These are phyloP conservation scores for Helobdella robusta DNA, from an alignment of 2,888 invertebrate genomes.

Conservation along the genomic window DNA sequence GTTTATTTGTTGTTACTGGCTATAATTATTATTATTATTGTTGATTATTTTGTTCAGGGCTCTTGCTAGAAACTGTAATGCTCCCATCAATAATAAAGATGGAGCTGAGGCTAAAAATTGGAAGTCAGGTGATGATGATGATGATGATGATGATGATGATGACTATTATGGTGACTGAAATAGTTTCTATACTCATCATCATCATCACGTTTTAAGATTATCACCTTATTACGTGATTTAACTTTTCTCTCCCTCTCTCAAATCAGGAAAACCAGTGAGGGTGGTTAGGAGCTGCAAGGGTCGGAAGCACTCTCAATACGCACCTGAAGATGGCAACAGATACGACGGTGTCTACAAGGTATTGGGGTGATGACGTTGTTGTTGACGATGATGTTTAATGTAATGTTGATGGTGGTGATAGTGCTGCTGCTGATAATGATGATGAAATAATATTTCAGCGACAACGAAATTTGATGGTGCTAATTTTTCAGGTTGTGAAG, in stretches of 20 bases:
- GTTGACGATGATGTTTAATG: background rate
- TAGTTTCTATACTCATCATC: too few relatives aligned
- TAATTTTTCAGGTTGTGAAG: conserved; percentile 57
- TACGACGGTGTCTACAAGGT: conserved; percentile 77
- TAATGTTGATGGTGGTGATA: background rate
- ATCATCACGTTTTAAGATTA: too few relatives aligned
- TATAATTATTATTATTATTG: background rate
- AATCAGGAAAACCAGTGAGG: conserved; percentile 68
- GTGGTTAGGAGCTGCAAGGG: conserved; percentile 69
- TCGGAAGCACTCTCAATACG: conserved; percentile 65
- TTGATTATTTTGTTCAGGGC: conserved; percentile 53
- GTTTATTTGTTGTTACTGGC: background rate
- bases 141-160: too few relatives aligned
- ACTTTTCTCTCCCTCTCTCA: too few relatives aligned
- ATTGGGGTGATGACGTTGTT: background rate
- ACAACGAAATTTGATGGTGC: background rate
- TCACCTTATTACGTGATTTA: too few relatives aligned
- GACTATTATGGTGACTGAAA: too few relatives aligned
- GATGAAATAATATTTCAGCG: background rate
- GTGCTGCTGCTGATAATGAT: background rate
- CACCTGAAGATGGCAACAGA: conserved; percentile 63
- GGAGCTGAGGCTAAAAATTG: conserved; percentile 66
- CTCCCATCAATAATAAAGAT: conserved; percentile 55
- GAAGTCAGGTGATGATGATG: too few relatives aligned
- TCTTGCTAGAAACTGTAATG: conserved; percentile 67